phyloP scores from a whole-genome alignment of 2,797 vertebrate genomes.

The Gallirallus australis region DNA sequence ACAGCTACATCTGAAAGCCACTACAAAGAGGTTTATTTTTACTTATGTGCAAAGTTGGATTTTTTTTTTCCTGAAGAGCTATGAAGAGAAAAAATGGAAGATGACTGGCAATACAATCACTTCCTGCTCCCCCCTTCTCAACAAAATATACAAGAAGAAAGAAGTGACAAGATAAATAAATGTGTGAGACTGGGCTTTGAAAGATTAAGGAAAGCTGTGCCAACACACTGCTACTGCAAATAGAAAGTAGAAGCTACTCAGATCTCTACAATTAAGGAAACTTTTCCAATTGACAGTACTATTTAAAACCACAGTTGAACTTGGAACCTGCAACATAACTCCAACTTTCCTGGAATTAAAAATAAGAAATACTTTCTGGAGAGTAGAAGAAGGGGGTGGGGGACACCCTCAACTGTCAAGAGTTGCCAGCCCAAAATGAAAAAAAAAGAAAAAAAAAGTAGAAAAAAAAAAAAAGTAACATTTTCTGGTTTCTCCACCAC shows the following conservation, averaged over 20 bases:
- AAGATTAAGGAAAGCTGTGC: background rate
- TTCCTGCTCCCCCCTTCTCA: background rate
- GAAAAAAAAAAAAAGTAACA: background rate
- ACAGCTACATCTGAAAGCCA: background rate
- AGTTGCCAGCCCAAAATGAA: background rate
- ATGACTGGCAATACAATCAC: background rate
- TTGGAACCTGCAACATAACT: constrained; percentile 3
- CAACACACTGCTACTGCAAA: constrained; percentile 14
- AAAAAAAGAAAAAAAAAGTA: background rate
- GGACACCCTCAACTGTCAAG: background rate
- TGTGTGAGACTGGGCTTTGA: background rate
- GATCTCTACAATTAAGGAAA: constrained; percentile 9
- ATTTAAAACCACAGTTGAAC: constrained; percentile 58
- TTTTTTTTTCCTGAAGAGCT: background rate
- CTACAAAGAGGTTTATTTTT: background rate
- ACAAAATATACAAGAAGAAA: background rate
- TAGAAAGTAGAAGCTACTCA: background rate
- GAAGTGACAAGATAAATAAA: background rate
- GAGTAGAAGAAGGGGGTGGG: background rate
- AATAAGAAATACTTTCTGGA: constrained; percentile 5
- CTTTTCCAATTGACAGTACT: constrained; percentile 20
- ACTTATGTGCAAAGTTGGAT: rapidly evolving
- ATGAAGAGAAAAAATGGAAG: background rate
- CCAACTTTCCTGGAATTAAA: constrained; percentile 53
- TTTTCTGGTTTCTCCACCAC: background rate